A percentile compares a stretch with the other conserved stretches of the same genome.
These are phyloP conservation scores for Irena cyanogastra DNA, from an alignment of 2,113 vertebrate genomes.

Conservation along the genomic window DNA sequence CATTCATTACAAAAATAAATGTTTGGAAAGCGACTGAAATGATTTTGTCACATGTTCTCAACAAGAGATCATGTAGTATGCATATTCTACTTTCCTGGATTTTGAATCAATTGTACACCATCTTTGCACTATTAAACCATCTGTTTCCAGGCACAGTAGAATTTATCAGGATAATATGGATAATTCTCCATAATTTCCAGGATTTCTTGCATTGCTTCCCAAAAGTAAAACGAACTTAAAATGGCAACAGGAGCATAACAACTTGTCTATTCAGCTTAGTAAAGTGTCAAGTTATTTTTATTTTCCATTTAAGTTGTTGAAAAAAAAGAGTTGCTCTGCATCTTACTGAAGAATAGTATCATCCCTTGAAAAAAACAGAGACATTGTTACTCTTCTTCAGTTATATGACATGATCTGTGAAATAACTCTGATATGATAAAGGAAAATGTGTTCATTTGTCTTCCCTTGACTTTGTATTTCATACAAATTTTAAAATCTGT, in stretches of 20 bases:
- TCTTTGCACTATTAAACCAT: not conserved
- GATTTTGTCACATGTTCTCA: not conserved
- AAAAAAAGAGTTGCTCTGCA: not conserved
- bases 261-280: not conserved
- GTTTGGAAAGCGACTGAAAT: not conserved
- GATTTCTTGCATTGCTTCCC: not conserved
- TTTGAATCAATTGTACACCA: not conserved
- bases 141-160: not conserved
- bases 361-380: not conserved
- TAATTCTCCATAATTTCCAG: not conserved
- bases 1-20: not conserved
- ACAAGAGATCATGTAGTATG: fast-evolving
- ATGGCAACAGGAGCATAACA: not conserved
- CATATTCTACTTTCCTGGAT: not conserved
- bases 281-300: not conserved
- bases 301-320: not conserved
- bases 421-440: not conserved
- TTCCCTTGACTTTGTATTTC: not conserved
- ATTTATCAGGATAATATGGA: not conserved
- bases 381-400: not conserved
- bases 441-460: not conserved
- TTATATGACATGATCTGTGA: not conserved
- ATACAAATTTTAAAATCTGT: not conserved
- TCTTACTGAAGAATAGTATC: not conserved
- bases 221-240: not conserved